Evolutionary conservation across 2,888 invertebrate genomes (phyloP).

Genomic region (Tolmerus cingulatus): DNA sequence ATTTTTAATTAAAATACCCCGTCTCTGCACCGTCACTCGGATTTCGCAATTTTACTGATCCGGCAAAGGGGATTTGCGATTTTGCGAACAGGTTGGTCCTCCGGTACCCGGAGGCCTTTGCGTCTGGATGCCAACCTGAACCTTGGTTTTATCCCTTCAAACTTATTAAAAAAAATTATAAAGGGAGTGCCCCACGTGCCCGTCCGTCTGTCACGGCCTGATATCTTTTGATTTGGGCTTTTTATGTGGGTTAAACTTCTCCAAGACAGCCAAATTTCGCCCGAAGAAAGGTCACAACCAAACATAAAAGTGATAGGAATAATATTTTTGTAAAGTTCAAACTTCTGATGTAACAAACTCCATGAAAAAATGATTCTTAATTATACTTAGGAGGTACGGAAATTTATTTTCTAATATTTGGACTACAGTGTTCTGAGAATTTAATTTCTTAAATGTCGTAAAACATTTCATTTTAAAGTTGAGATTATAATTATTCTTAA

Average conservation of each 20-base stretch:
- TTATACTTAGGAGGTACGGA: too few relatives aligned
- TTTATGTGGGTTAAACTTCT: background rate
- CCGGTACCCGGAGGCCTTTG: background rate
- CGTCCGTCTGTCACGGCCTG: background rate
- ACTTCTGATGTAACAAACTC: background rate
- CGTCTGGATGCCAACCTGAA: background rate
- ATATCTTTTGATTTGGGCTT: background rate
- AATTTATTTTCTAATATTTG: too few relatives aligned
- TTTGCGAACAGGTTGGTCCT: background rate
- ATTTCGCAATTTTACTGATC: background rate
- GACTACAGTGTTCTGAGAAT: too few relatives aligned
- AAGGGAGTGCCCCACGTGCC: background rate
- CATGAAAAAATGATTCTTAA: too few relatives aligned
- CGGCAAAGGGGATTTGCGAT: background rate
- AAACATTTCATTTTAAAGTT: too few relatives aligned
- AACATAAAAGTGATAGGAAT: background rate
- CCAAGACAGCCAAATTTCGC: background rate
- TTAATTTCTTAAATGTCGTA: too few relatives aligned
- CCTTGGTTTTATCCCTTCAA: background rate
- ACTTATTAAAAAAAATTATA: background rate
- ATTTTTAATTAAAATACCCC: background rate
- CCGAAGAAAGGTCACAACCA: background rate
- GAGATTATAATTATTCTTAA: too few relatives aligned
- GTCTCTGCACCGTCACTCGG: background rate
- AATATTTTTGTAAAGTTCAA: background rate